A percentile compares a stretch with the other conserved stretches of the same genome.
Evolutionary conservation across 2,797 vertebrate species (phyloP).

Genomic region (Aplochiton taeniatus): DNA sequence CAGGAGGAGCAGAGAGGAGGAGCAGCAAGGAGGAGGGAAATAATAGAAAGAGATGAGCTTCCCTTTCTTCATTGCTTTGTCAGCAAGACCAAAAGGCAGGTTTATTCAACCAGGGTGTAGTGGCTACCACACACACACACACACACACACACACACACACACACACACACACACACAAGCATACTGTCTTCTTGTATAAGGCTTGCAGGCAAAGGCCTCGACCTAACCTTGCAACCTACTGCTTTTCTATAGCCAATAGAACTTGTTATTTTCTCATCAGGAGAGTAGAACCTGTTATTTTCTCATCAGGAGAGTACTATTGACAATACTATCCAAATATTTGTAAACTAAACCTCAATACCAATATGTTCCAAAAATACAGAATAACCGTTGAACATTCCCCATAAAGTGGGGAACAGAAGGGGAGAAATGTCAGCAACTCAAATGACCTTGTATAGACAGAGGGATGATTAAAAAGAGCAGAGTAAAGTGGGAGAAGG

Average conservation of each 20-base stretch:
- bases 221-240: no score
- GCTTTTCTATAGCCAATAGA: no score
- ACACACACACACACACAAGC: slow-evolving; percentile 7
- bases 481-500: not conserved
- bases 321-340: no score
- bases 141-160: slow-evolving; percentile 4
- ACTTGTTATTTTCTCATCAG: no score
- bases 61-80: not conserved
- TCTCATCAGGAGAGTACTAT: no score
- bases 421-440: not conserved
- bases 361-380: no score
- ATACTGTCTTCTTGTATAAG: slow-evolving; percentile 7
- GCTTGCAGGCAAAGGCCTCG: no score
- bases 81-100: not conserved
- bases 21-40: not conserved
- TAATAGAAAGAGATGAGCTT: not conserved
- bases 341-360: no score
- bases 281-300: no score
- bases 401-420: no score
- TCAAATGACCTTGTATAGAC: not conserved
- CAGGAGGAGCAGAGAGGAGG: not conserved
- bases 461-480: not conserved
- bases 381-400: no score
- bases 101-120: not conserved
- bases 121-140: slow-evolving; percentile 16